phyloP scores from a whole-genome alignment of 2,113 vertebrate species.

The Lycocorax pyrrhopterus region DNA sequence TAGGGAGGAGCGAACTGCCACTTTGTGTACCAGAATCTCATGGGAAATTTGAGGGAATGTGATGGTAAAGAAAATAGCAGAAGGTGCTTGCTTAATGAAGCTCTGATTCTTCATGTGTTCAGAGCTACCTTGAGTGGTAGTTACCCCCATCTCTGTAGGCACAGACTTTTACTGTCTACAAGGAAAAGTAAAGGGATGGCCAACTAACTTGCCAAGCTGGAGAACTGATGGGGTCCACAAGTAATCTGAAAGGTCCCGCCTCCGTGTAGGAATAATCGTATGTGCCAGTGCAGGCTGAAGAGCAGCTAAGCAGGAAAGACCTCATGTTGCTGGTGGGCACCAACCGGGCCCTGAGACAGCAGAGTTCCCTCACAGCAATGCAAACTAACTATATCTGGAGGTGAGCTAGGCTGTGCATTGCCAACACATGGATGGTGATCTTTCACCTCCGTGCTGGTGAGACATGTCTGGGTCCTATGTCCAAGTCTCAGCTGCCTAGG shows the following conservation, averaged over 20 bases:
- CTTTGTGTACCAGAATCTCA: not conserved
- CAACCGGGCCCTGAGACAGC: not conserved
- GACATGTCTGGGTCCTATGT: not conserved
- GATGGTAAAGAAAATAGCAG: not conserved
- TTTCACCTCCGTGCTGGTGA: not conserved
- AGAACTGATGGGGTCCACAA: not conserved
- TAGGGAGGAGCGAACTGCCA: not conserved
- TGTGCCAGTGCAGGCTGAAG: not conserved
- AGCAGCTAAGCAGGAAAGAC: not conserved
- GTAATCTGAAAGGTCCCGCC: not conserved
- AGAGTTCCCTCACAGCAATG: not conserved
- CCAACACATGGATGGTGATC: not conserved
- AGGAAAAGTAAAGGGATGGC: not conserved
- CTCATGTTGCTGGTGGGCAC: rapidly evolving
- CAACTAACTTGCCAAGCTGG: not conserved
- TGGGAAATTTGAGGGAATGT: not conserved
- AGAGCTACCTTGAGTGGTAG: not conserved
- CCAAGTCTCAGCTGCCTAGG: not conserved
- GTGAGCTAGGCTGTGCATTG: too few relatives aligned
- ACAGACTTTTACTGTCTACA: not conserved
- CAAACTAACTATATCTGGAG: too few relatives aligned
- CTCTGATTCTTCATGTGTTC: not conserved
- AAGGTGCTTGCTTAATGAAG: not conserved
- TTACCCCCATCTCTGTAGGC: not conserved
- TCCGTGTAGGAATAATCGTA: not conserved